Evolutionary conservation across 2,113 vertebrate species (phyloP).

Genomic region (Urocynchramus pylzowi): DNA sequence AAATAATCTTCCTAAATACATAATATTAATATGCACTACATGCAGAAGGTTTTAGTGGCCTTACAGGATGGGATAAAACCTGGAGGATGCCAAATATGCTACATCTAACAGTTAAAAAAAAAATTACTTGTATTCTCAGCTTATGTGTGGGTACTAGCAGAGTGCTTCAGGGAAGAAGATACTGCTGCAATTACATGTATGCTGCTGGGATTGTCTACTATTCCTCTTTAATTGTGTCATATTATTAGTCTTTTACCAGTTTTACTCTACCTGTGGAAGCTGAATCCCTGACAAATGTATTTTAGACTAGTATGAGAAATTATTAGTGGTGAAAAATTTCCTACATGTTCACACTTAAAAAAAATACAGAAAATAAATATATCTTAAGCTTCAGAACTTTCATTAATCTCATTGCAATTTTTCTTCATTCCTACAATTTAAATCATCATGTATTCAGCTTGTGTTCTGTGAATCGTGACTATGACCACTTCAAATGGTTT

Average conservation of each 20-base stretch:
- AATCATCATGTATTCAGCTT: not conserved
- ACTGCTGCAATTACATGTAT: accelerated
- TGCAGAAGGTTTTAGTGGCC: not conserved
- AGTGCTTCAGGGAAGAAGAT: not conserved
- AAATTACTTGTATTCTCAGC: not conserved
- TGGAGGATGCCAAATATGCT: not conserved
- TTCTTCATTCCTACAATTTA: not conserved
- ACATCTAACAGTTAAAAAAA: not conserved
- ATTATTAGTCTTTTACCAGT: not conserved
- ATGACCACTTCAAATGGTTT: not conserved
- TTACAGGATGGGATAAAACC: not conserved
- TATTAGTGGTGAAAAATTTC: not conserved
- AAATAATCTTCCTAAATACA: not conserved
- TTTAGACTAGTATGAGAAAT: not conserved
- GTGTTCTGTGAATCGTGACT: not conserved
- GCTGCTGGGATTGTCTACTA: not conserved
- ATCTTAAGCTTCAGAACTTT: not conserved
- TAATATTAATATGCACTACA: not conserved
- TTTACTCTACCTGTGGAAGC: not conserved
- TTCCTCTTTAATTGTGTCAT: not conserved
- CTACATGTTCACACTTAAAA: not conserved
- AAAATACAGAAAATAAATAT: not conserved
- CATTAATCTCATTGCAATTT: not conserved
- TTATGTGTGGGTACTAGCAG: not conserved
- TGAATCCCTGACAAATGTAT: not conserved